Percentiles rank a stretch among this genome's conserved stretches.
Evolutionary conservation across 2,797 vertebrate species (phyloP).

Genomic region (Brachymystax lenok): DNA sequence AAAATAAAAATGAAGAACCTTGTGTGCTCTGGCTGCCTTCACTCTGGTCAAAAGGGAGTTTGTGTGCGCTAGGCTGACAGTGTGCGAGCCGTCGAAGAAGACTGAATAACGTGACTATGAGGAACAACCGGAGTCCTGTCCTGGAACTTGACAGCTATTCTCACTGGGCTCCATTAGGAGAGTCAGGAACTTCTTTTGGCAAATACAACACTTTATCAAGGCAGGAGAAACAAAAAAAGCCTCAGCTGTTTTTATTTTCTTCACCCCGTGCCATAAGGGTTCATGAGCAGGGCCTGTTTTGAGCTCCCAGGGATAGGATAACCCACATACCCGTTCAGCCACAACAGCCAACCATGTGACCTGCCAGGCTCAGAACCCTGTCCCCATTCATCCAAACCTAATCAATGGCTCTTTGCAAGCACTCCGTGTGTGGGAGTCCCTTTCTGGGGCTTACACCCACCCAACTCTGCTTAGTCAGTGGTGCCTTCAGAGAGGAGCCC

Average conservation of each 20-base stretch:
- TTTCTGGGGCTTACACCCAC: background rate
- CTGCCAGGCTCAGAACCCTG: background rate
- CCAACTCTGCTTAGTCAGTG: background rate
- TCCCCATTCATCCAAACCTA: background rate
- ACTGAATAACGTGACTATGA: constrained; percentile 37
- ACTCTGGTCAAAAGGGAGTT: constrained; percentile 30
- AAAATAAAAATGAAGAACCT: constrained; percentile 9
- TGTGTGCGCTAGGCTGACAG: constrained; percentile 27
- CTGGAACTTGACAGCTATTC: constrained; percentile 14
- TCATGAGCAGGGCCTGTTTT: background rate
- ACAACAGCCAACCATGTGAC: no score
- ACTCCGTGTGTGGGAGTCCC: background rate
- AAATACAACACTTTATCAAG: background rate
- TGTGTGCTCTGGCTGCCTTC: constrained; percentile 15
- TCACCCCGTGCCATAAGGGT: background rate
- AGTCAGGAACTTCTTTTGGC: constrained; percentile 12
- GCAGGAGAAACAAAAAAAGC: background rate
- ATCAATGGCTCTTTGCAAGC: background rate
- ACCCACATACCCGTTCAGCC: no score
- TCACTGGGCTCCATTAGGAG: constrained; percentile 17
- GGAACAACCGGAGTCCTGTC: constrained; percentile 46
- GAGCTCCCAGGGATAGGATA: no score
- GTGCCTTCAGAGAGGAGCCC: background rate
- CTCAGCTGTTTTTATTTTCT: background rate
- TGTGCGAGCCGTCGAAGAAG: constrained; percentile 14